Evolutionary conservation across 2,797 vertebrate genomes (phyloP), one percentile per base, ranked within the genome.

Genomic region (Taenioides sp.): DNA sequence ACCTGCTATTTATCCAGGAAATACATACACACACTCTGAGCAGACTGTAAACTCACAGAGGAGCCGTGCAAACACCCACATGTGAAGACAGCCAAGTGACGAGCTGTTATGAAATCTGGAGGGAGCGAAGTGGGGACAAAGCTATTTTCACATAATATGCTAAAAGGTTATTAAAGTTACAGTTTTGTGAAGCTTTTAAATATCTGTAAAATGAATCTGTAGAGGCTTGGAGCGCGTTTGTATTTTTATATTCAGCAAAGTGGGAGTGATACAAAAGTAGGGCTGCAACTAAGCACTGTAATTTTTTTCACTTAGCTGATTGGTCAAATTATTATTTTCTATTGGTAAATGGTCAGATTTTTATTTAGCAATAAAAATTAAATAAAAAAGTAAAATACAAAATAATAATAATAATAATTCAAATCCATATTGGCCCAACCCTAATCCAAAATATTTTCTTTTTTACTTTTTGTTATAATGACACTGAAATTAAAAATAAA

Each of bases 201-300:
- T 7, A 4, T 31, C 20, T 65, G 4, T 60, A 12, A 55, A 65
- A 72, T 40, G 23, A 65, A 57, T 31, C 23, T 34, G 27, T 65
- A 63, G 65, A 62, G 75, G 52, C 74, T 70, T 18, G 55, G 55
- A 27, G 72, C 4, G 16, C 14, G 3, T 43, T 47, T 47, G 16
- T 49, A 74, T 79, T 77, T 43, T 4, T 47, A 43, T 49, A 75
- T 79, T 77, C 70, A 71, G 80, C 79, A 63, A 80, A 64, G 85
- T 80, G 81, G 83, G 78, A 71, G 83, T 87, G 84, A 79, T 79
- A 63, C 77, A 75, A 79, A 75, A 64, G 43, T 16, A 47, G 43
- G 43, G 43, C 43, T 47, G 43, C 43, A 47, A 47, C 43, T 47
- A 47, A 47, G 4, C 43, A 17, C 14, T 47, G 16, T 47, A 1